Evolutionary conservation across 2,797 vertebrate species (phyloP), one percentile per base, ranked within the genome.

Genomic region (Anisognathus igniventris): DNA sequence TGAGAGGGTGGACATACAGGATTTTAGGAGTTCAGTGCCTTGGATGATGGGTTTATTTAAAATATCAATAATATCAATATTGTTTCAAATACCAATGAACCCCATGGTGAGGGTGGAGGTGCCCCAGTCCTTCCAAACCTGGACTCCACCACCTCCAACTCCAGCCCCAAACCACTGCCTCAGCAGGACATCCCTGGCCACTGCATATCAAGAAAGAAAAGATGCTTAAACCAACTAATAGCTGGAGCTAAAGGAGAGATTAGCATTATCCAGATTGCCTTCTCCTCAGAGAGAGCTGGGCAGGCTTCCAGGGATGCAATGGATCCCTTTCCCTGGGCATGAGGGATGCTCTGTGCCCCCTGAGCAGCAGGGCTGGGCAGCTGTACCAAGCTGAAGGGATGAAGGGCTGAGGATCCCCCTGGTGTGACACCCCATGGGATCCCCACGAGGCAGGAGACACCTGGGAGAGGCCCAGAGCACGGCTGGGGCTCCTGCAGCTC

Each of bases 361-460:
- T 1, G 0, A 40, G 45, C 37, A 31, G 39, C 35, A 68, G 62
- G 42, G 75, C 20, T 66, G 60, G 0, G 0, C 3, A 6, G 65
- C 2, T 2, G 65, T 2, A 7, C 33, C 0, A 0, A 19, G 25
- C 11, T 10, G n/a, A 35, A 28, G 54, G 53, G 28, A 12, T 48
- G 39, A 62, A 79, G 12, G 31, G n/a, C 51, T 68, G 58, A 71
- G 19, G 16, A 73, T 5, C 2, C 23, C 48, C 42, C 3, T 0
- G 2, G 7, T 27, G 10, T 6, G 23, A 42, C 30, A 24, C 5
- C 23, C 58, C 35, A 2, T 1, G 27, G 51, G 30, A 58, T 53
- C 28, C 35, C 58, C 2, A 0, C 22, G 27, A 14, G 58, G 33
- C 31, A n/a, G 51, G 28, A 58, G 28, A 14, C 11, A 13, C 12